Base-by-base conservation (phyloP, 2,113 vertebrate species). In the Sceloporus tristichus region DNA sequence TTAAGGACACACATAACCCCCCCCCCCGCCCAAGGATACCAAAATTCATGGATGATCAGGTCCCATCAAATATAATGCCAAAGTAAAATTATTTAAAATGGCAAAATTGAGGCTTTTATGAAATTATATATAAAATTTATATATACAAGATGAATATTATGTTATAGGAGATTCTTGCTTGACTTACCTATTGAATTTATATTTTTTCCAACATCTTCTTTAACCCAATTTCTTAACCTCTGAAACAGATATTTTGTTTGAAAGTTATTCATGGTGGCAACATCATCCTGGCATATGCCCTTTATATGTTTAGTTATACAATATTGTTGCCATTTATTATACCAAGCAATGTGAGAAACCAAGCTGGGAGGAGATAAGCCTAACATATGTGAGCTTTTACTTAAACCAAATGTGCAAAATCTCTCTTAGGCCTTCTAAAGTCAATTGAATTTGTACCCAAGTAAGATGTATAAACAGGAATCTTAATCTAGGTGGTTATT, bases 371-470 rank as follows among this genome's bases (percentile, higher is more conserved):
- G 48, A 74, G 68, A 73, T 73, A 56, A 73, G 14, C 27, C 48
- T 66, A 70, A 48, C 38, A 68, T 25, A 81, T 42, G 27, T 70
- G 68, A 25, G 66, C 81, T 70, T 82, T 82, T 68, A 48, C 81
- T 82, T 68, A 48, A 82, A 82, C 10, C 19, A 74, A 56, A 84
- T 85, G 71, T 59, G 71, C 25, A 25, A 75, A 75, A 34, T 85
- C 54, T 85, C 54, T 14, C 3, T 23, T 74, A 56, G n/a, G 71
- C 54, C 71, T 10, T 59, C 56, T 75, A 59, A 59, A 75, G 75
- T 74, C 83, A 73, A 34, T 84, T 48, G 82, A 21, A 84, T 84
- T 53, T 84, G 68, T 74, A 74, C 40, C 14, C 25, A 56, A 53
- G 27, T 48, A 54, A 84, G 29, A 38, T 38, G 1, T 85, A 54